Evolutionary conservation across 2,888 invertebrate species (phyloP), one percentile per base, ranked within the genome.

Genomic region (Pegoplata infirma): DNA sequence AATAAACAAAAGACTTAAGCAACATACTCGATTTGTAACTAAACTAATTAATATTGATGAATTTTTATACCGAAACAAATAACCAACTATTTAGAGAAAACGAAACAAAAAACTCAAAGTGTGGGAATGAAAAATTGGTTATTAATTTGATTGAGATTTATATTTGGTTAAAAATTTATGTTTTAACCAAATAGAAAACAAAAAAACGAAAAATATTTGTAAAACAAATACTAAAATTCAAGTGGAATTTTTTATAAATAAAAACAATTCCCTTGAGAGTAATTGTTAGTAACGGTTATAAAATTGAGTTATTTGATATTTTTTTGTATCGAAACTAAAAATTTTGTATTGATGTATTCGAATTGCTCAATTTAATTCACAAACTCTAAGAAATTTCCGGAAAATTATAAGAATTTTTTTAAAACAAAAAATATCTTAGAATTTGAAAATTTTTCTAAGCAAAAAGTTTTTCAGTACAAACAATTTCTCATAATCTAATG

Each of bases 61-160:
- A 77, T 64, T 73, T 63, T n/a, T 40, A 66, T 59, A 46, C 10
- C 23, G 5, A 19, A 32, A 10, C 12, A 21, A 21, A 49, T n/a
- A n/a, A n/a, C n/a, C n/a, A n/a, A n/a, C n/a, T n/a, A 12, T 21
- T 23, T n/a, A 14, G 23, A 40, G 12, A 4, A n/a, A n/a, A n/a
- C n/a, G n/a, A n/a, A 61, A 67, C 36, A 66, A 59, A 25, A 36
- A 46, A 28, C 51, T 10, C 10, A 58, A 56, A 79, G 74, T 79
- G 78, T 79, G 78, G 78, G 78, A 79, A 79, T 71, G 49, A 69
- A 47, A 69, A 61, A 59, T 74, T 68, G 53, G 53, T 49, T 55
- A 78, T 66, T 78, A 66, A 78, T 78, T 78, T 74, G 47, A 55
- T 47, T 25, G 8, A 40, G 8, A 40, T 40, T n/a, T 40, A 40